Evolutionary conservation across 2,888 invertebrate species (phyloP), one percentile per base, ranked within the genome.

Genomic region (Phengaris alcon): DNA sequence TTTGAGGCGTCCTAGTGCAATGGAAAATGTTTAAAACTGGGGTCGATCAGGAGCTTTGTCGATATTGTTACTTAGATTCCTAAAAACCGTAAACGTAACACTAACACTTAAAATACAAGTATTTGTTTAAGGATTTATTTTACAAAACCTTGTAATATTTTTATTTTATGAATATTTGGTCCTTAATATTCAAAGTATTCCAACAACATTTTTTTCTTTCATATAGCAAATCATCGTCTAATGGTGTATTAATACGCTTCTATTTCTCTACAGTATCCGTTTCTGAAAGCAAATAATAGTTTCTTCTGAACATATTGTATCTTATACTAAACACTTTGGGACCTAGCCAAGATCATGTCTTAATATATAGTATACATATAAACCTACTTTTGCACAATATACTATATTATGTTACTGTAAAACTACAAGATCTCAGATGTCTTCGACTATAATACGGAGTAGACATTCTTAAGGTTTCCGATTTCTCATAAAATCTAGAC

Each of bases 291-390:
- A 12, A 64, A 64, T 64, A 64, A 44, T 44, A 44, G 64, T 64
- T 64, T 64, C 2, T 64, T 64, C 35, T 64, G 13, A 64, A 64
- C 64, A 64, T 64, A 64, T 64, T 64, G 35, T 64, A 64, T 64
- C 35, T 64, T 44, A 10, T 4, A 6, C 35, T 35, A 22, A 22
- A 64, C 59, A 64, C 35, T 64, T 64, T 64, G 35, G 64, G 64
- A 35, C 12, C 13, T 35, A 64, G 64, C 64, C 64, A 64, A 64
- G 64, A 64, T 64, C 64, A 64, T 64, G 64, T 64, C 64, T 44
- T 12, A 35, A 35, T 35, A 35, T 35, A 35, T 3, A 35, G 3
- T 35, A 35, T 48, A 64, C 64, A 64, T 64, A 64, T 64, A 64
- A 64, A 64, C 64, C 35, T 6, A 64, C 44, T 64, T 12, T 13